Percentiles rank a stretch among this genome's conserved stretches.
These are phyloP conservation scores for Ptiloglossa arizonensis DNA, from an alignment of 1,140 invertebrate genomes.

Conservation along the genomic window DNA sequence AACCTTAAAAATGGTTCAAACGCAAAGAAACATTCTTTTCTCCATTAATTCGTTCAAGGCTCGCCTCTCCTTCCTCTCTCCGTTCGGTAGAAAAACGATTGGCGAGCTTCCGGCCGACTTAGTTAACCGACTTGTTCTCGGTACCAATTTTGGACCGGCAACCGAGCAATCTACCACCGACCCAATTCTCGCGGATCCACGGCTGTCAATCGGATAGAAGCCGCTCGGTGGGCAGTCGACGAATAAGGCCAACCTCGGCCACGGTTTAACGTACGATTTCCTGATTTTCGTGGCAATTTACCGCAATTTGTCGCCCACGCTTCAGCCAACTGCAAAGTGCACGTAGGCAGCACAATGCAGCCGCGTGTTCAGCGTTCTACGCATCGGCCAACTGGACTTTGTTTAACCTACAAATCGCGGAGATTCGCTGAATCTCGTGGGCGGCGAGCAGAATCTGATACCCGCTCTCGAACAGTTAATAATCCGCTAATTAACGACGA, in stretches of 20 bases:
- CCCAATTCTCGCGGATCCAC: conserved; percentile 26
- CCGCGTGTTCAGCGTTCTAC: conserved; percentile 43
- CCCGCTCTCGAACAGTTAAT: conserved; percentile 16
- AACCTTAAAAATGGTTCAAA: too few species aligned
- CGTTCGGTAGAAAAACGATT: background rate
- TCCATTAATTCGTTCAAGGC: background rate
- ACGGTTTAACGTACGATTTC: conserved; percentile 58
- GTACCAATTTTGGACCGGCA: background rate
- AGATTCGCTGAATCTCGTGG: conserved; percentile 39
- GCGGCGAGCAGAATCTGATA: conserved; percentile 38
- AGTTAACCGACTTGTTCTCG: background rate
- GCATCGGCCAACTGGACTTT: conserved; percentile 49
- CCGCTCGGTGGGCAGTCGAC: background rate
- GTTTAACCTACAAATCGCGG: conserved; percentile 54
- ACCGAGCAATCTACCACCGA: background rate
- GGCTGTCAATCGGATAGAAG: conserved; percentile 36
- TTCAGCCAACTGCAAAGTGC: conserved; percentile 53
- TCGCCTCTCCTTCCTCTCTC: too few species aligned
- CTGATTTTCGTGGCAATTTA: conserved; percentile 67
- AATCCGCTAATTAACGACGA: conserved; percentile 32
- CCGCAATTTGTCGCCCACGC: conserved; percentile 65
- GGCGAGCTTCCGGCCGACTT: background rate
- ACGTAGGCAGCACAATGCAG: conserved; percentile 61
- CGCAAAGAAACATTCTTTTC: too few species aligned
- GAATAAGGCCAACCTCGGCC: background rate